These are phyloP conservation scores for Lutjanus erythropterus DNA, from an alignment of 2,113 vertebrate genomes.

Conservation along the genomic window DNA sequence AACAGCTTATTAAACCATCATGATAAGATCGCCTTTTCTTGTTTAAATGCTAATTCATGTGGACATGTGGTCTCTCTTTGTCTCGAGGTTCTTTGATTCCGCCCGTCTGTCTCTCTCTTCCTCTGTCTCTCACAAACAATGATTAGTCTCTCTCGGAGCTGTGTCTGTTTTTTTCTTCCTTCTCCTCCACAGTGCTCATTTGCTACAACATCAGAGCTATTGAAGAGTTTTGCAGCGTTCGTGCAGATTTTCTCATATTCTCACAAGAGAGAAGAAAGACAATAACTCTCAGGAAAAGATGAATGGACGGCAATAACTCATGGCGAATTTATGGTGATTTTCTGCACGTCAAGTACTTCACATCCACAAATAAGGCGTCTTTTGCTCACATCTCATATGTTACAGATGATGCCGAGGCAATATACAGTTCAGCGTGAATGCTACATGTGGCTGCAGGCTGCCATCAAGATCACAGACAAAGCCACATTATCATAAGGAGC, in stretches of 20 bases:
- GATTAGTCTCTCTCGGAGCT: conserved; percentile 28
- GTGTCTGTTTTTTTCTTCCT: background rate
- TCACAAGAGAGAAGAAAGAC: conserved; percentile 42
- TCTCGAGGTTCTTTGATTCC: conserved; percentile 57
- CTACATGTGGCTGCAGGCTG: conserved; percentile 63
- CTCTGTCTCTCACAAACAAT: conserved; percentile 44
- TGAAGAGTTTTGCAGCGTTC: conserved; percentile 38
- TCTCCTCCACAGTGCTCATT: conserved; percentile 33
- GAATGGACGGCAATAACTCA: conserved; percentile 65
- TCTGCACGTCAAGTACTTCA: conserved; percentile 13
- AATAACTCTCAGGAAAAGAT: conserved; percentile 54
- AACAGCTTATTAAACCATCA: conserved; percentile 62
- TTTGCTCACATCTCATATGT: conserved; percentile 46
- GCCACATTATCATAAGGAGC: conserved; percentile 61
- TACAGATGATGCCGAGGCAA: conserved; percentile 40
- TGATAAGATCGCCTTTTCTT: conserved; percentile 59
- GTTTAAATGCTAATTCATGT: conserved; percentile 73
- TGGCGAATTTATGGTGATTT: conserved; percentile 52
- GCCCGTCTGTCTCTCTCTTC: conserved; percentile 35
- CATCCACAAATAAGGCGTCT: conserved; percentile 38
- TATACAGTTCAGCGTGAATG: conserved; percentile 29
- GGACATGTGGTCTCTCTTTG: conserved; percentile 48
- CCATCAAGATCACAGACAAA: conserved; percentile 63
- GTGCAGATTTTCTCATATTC: conserved; percentile 48
- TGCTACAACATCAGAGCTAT: conserved; percentile 31